These are phyloP conservation scores for Periophthalmus magnuspinnatus DNA, from an alignment of 2,797 vertebrate species.

Conservation along the genomic window DNA sequence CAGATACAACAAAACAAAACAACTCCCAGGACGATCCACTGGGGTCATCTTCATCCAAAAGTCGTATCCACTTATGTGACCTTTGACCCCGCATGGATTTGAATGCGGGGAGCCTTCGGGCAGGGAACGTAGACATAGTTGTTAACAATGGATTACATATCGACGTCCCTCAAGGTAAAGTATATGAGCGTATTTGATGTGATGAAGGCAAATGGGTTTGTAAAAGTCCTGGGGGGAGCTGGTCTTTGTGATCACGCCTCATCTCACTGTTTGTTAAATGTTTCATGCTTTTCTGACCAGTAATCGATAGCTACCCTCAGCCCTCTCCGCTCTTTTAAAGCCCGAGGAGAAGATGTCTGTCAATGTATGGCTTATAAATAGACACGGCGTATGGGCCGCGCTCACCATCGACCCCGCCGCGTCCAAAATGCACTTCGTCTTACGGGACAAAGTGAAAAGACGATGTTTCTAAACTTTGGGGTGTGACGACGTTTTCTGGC, in stretches of 20 bases:
- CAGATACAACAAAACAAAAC: constrained; percentile 39
- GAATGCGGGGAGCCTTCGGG: constrained; percentile 49
- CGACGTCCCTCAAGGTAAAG: constrained; percentile 55
- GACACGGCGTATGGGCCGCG: constrained; percentile 46
- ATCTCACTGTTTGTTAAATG: constrained; percentile 78
- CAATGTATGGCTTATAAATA: constrained; percentile 67
- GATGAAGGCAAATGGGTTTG: constrained; percentile 76
- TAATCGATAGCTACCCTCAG: constrained; percentile 79
- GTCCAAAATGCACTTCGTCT: constrained; percentile 32
- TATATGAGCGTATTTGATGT: constrained; percentile 63
- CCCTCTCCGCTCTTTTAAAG: constrained; percentile 54
- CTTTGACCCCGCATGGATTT: constrained; percentile 56
- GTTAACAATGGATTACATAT: constrained; percentile 50
- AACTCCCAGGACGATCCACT: constrained; percentile 36
- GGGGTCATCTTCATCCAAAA: constrained; percentile 50
- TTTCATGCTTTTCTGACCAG: constrained; percentile 76
- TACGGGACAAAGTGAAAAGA: not conserved
- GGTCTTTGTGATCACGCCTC: constrained; percentile 72
- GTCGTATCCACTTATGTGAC: constrained; percentile 58
- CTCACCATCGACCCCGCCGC: constrained; percentile 51
- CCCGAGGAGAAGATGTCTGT: constrained; percentile 65
- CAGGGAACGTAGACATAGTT: constrained; percentile 23
- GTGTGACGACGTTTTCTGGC: too few relatives aligned
- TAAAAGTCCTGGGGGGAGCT: constrained; percentile 75
- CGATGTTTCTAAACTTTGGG: not conserved